These are phyloP conservation scores for Pyrocoelia pectoralis DNA, from an alignment of 2,888 invertebrate species.

Conservation along the genomic window DNA sequence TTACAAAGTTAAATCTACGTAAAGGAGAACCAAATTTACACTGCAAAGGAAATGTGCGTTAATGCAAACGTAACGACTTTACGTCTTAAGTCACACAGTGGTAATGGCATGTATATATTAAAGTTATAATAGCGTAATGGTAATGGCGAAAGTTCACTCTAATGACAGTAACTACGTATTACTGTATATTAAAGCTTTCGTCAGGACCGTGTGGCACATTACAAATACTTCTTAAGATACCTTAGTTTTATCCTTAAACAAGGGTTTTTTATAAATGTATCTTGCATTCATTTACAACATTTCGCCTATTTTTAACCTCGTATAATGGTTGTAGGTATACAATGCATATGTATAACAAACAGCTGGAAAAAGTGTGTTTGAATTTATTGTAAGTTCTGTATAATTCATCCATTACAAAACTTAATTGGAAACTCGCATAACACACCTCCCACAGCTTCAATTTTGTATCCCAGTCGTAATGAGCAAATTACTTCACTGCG, in stretches of 20 bases:
- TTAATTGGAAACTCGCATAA: constrained; percentile 5
- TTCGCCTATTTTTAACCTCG: too few species aligned
- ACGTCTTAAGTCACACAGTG: background rate
- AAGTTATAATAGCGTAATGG: too few species aligned
- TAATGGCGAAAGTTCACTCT: too few species aligned
- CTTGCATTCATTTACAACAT: too few species aligned
- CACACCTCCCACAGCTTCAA: background rate
- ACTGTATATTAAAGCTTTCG: too few species aligned
- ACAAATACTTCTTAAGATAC: constrained; percentile 4
- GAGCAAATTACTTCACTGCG: background rate
- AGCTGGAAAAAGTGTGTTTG: background rate
- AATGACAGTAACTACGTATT: too few species aligned
- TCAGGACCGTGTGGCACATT: too few species aligned
- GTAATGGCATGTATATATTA: too few species aligned
- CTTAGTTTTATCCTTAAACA: too few species aligned
- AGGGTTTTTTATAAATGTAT: too few species aligned
- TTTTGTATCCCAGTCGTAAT: background rate
- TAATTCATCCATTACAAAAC: background rate
- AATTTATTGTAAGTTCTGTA: background rate
- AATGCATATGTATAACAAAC: too few species aligned
- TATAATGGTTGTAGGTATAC: too few species aligned
- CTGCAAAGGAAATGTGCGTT: background rate
- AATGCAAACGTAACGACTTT: background rate
- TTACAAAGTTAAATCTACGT: background rate
- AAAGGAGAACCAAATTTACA: background rate